phyloP scores from a whole-genome alignment of 1,140 invertebrate species.

The Alviniconcha marisindica region DNA sequence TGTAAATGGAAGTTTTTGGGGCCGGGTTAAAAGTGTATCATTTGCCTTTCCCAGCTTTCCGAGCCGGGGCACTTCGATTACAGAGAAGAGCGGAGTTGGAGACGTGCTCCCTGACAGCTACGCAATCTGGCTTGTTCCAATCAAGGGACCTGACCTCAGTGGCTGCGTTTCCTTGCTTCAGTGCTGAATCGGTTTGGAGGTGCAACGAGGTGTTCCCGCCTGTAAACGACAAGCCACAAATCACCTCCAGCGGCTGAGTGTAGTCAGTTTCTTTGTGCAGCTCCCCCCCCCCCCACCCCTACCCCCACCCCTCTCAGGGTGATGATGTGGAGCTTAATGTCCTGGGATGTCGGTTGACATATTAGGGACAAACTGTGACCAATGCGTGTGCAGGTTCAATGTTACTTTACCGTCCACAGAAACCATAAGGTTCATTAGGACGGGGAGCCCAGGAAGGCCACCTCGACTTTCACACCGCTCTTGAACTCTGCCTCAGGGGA shows the following conservation, averaged over 20 bases:
- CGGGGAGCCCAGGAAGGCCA: too few relatives aligned
- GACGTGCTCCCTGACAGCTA: neutral
- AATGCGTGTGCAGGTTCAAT: too few relatives aligned
- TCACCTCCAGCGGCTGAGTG: neutral
- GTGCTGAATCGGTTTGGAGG: neutral
- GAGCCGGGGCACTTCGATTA: conserved; percentile 13
- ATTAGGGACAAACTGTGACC: too few relatives aligned
- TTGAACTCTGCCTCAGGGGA: too few relatives aligned
- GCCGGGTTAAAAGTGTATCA: neutral
- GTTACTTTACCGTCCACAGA: too few relatives aligned
- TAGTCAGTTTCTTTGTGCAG: too few relatives aligned
- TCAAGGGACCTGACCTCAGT: neutral
- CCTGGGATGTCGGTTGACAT: too few relatives aligned
- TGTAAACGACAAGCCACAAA: neutral
- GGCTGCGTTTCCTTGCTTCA: conserved; percentile 7
- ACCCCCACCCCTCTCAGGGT: too few relatives aligned
- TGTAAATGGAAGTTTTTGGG: conserved; percentile 26
- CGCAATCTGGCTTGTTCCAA: conserved; percentile 21
- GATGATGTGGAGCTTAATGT: too few relatives aligned
- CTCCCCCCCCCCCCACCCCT: too few relatives aligned
- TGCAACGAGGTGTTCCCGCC: neutral
- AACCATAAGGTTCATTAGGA: too few relatives aligned
- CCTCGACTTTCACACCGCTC: too few relatives aligned
- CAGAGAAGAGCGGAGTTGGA: conserved; percentile 3
- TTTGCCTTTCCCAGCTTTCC: conserved; percentile 26